phyloP scores from a whole-genome alignment of 64 coral and sea anemone genomes.

The Pachyseris speciosa region DNA sequence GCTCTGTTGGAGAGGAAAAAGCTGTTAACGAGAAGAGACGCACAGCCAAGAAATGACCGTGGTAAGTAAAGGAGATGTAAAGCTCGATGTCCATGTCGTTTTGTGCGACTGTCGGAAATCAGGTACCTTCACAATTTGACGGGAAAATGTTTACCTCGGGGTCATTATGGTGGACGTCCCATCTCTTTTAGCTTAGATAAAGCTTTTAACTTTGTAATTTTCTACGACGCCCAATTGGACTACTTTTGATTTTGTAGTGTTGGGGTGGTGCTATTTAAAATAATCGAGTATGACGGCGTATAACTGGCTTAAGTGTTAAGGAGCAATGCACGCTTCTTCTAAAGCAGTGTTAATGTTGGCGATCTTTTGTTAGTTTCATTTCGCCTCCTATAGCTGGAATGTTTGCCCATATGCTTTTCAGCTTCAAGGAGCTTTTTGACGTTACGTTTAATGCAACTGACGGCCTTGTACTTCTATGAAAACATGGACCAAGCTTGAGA shows the following conservation, averaged over 20 bases:
- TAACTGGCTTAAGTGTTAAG: too few relatives aligned
- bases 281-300: too few relatives aligned
- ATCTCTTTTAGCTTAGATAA: background rate
- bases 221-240: background rate
- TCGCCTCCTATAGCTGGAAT: background rate
- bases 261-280: too few relatives aligned
- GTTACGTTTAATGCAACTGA: too few relatives aligned
- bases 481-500: background rate
- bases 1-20: constrained; percentile 10
- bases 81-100: background rate
- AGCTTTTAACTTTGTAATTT: background rate
- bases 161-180: background rate
- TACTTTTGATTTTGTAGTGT: too few relatives aligned
- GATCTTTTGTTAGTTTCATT: too few relatives aligned
- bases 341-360: too few relatives aligned
- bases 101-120: background rate
- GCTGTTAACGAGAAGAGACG: constrained; percentile 21
- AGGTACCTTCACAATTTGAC: background rate
- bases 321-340: too few relatives aligned
- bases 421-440: background rate
- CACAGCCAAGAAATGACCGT: background rate
- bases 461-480: background rate
- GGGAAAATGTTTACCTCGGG: background rate
- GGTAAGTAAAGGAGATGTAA: background rate
- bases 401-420: background rate